Evolutionary conservation across 2,888 invertebrate species (phyloP).

Genomic region (Volucella inanis): DNA sequence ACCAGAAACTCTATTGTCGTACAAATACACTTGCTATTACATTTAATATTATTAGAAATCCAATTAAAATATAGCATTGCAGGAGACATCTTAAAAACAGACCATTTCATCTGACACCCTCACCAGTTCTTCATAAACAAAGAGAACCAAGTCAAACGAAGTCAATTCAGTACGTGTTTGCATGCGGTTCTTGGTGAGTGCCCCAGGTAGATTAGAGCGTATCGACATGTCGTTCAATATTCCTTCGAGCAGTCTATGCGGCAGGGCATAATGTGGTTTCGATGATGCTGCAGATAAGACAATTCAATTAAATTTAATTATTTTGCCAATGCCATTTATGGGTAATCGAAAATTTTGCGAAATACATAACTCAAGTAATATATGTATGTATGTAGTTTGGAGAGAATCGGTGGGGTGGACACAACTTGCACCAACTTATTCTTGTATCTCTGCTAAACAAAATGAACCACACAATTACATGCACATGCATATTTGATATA

Average conservation of each 20-base stretch:
- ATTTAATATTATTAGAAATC: conserved; percentile 58
- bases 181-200: conserved; percentile 10
- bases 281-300: conserved; percentile 74
- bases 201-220: conserved; percentile 62
- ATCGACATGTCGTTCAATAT: conserved; percentile 58
- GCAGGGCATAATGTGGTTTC: conserved; percentile 68
- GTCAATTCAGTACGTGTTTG: conserved; percentile 34
- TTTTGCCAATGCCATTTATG: conserved; percentile 72
- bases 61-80: conserved; percentile 65
- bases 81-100: conserved; percentile 38
- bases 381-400: conserved; percentile 20
- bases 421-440: conserved; percentile 24
- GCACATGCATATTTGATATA: not conserved
- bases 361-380: conserved; percentile 50
- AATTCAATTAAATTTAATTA: conserved; percentile 75
- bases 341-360: conserved; percentile 69
- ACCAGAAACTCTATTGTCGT: conserved; percentile 31
- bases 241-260: conserved; percentile 52
- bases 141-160: conserved; percentile 35
- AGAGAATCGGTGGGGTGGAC: conserved; percentile 50
- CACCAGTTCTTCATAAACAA: conserved; percentile 55
- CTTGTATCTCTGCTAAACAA: conserved; percentile 21
- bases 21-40: conserved; percentile 27
- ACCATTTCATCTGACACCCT: conserved; percentile 19
- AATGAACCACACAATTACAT: not conserved